Evolutionary conservation across 2,888 invertebrate genomes (phyloP).

Genomic region (Luperina testacea): DNA sequence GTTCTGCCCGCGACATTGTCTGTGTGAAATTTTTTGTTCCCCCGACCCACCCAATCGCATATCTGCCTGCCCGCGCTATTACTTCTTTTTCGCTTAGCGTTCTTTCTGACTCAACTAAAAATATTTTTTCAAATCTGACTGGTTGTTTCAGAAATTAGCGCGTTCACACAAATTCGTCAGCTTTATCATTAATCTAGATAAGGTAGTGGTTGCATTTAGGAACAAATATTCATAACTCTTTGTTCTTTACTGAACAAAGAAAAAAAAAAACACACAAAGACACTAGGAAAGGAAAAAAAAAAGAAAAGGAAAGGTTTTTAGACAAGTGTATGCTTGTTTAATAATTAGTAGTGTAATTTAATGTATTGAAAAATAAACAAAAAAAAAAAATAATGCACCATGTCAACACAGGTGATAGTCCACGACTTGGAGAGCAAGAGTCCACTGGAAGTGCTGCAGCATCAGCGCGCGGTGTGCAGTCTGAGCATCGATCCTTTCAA

Average conservation of each 20-base stretch:
- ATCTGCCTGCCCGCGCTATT: too few relatives aligned
- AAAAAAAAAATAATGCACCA: not conserved
- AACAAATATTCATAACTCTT: not conserved
- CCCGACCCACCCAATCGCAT: too few relatives aligned
- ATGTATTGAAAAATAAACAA: too few relatives aligned
- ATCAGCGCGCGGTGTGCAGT: conserved; percentile 97
- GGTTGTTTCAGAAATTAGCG: not conserved
- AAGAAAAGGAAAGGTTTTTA: too few relatives aligned
- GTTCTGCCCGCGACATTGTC: too few relatives aligned
- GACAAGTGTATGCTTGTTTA: too few relatives aligned
- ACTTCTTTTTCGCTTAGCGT: not conserved
- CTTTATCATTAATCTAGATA: not conserved
- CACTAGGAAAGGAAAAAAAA: not conserved
- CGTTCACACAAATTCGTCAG: not conserved
- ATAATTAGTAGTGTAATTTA: too few relatives aligned
- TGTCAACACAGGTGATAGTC: conserved; percentile 93
- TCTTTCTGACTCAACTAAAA: not conserved
- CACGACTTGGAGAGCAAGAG: conserved; percentile 93
- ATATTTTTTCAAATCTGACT: not conserved
- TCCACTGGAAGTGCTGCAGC: conserved; percentile 93
- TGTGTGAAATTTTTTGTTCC: too few relatives aligned
- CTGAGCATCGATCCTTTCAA: conserved; percentile 96
- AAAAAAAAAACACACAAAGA: too few relatives aligned
- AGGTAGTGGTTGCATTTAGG: not conserved
- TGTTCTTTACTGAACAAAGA: too few relatives aligned